Conservation (phyloP, 1,140 invertebrate species). For the Ganaspis sp. region DNA sequence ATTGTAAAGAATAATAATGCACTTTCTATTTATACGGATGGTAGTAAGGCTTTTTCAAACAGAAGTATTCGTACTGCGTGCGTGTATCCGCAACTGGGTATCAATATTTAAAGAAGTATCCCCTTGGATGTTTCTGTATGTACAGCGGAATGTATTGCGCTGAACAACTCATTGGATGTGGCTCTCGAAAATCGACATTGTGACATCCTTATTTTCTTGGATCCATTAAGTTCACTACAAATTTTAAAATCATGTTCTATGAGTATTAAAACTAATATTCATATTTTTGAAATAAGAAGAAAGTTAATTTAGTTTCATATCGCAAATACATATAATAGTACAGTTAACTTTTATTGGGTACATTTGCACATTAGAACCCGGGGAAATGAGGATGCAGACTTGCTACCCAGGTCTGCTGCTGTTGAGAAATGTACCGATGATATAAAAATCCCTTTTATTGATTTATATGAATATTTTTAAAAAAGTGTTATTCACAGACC, state of each 20-base stretch:
- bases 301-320: too few species aligned
- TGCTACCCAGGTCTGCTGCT: too few species aligned
- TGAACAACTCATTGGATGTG: background rate
- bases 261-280: too few species aligned
- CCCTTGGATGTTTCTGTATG: background rate
- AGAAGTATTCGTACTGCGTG: background rate
- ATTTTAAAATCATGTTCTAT: too few species aligned
- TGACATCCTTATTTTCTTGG: too few species aligned
- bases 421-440: too few species aligned
- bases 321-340: background rate
- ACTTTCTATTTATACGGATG: constrained; percentile 14
- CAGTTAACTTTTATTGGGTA: background rate
- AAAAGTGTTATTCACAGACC: background rate
- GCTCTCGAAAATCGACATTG: background rate
- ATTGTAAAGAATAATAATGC: too few species aligned
- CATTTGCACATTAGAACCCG: constrained; percentile 19
- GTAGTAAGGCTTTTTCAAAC: background rate
- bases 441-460: too few species aligned
- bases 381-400: constrained; percentile 28
- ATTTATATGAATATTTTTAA: background rate
- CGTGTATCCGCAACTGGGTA: background rate
- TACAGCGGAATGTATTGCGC: constrained; percentile 34
- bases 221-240: too few species aligned
- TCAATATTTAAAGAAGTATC: background rate
- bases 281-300: too few species aligned